A percentile compares a stretch with the other conserved stretches of the same genome.
Conservation (phyloP, 2,797 vertebrate genomes). For the Centropyge bicolor region DNA sequence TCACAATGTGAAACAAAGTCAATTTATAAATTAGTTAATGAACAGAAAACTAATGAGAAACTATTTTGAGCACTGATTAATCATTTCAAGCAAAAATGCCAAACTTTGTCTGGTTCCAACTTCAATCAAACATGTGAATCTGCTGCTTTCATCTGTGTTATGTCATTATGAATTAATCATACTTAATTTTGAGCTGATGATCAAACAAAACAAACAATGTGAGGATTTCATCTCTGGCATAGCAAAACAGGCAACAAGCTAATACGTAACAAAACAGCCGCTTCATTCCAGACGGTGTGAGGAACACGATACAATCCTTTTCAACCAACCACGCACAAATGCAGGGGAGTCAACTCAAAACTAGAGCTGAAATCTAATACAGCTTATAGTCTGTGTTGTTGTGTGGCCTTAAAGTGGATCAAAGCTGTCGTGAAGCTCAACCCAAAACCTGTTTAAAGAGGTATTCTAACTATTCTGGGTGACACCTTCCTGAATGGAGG, state of each 20-base stretch:
- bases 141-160: background rate
- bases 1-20: background rate
- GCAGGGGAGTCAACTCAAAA: slow-evolving; percentile 25
- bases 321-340: slow-evolving; percentile 22
- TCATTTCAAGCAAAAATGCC: no score
- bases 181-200: background rate
- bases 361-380: slow-evolving; percentile 32
- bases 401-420: slow-evolving; percentile 42
- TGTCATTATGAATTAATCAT: background rate
- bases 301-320: slow-evolving; percentile 35
- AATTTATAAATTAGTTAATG: background rate
- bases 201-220: background rate
- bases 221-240: background rate
- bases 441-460: slow-evolving; percentile 54
- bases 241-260: slow-evolving; percentile 2
- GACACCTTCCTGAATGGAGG: slow-evolving; percentile 29
- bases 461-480: slow-evolving; percentile 48
- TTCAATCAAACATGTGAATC: background rate
- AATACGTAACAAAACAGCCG: slow-evolving; percentile 28
- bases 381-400: slow-evolving; percentile 31
- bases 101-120: background rate
- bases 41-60: background rate
- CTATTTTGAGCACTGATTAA: background rate
- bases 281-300: slow-evolving; percentile 35
- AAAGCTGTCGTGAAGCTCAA: slow-evolving; percentile 10